phyloP scores from a whole-genome alignment of 2,797 vertebrate genomes.

The Lepus oiostolus region DNA sequence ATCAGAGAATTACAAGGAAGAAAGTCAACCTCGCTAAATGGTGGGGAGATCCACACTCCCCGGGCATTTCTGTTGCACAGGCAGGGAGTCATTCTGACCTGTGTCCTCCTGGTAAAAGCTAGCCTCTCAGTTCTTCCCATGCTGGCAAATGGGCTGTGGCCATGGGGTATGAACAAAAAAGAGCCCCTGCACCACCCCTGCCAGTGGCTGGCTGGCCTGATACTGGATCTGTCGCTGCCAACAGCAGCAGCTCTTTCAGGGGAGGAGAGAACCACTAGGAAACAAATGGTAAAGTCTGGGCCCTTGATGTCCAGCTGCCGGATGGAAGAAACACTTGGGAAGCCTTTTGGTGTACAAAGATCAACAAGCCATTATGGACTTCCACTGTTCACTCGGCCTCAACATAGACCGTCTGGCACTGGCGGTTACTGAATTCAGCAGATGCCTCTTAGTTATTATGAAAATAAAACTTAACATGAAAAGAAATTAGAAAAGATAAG shows the following conservation, averaged over 20 bases:
- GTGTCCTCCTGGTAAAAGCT: not conserved
- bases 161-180: not conserved
- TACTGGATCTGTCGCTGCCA: not conserved
- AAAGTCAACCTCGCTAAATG: not conserved
- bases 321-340: not conserved
- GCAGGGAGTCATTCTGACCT: not conserved
- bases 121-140: not conserved
- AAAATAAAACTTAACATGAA: constrained; percentile 20
- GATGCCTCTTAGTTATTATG: constrained; percentile 33
- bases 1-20: not conserved
- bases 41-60: not conserved
- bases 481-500: constrained; percentile 9
- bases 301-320: not conserved
- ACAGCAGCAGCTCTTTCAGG: not conserved
- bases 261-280: not conserved
- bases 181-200: not conserved
- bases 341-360: not conserved
- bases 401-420: not conserved
- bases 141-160: not conserved
- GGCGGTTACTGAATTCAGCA: not conserved
- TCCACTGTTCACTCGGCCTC: not conserved
- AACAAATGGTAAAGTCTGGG: not conserved
- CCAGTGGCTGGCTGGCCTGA: not conserved
- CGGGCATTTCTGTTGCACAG: not conserved
- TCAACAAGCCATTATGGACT: not conserved